Base-by-base conservation (phyloP, 2,797 vertebrate species). In the Psittacula echo region DNA sequence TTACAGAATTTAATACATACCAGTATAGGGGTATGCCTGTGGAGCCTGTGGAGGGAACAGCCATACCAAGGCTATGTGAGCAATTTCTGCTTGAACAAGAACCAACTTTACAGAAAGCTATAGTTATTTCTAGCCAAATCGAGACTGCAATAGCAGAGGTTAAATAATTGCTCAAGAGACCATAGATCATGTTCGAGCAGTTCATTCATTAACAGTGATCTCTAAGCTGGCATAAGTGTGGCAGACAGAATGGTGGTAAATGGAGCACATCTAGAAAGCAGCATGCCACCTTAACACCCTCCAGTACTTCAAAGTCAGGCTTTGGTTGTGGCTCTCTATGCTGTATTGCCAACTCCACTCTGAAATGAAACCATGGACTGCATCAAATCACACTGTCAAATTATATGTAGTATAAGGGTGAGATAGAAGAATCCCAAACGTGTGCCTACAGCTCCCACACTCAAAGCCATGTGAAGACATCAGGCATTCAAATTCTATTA, bases 101-200 rank as follows among this genome's bases (percentile, higher is more conserved):
- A 96, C 94, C 94, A 97, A 96, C 96, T 96, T 97, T 71, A 87
- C 85, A 96, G 90, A 96, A 97, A 98, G 92, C 90, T 95, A 87
- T 96, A 91, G 96, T 95, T 97, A 96, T 94, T 96, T 92, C 80
- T 78, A 91, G 90, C 86, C 97, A 98, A 96, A 97, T 89, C 81
- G 93, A 95, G 90, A 97, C 94, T 96, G 96, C 93, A 90, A 89
- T 83, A 85, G 93, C 87, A 96, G 92, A 98, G 93, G 84, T 92
- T 95, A 94, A 98, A 97, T 97, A 94, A 97, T 97, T 98, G 94
- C 90, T 96, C 85, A 93, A 96, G 95, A 95, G 62, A 89, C 80
- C 79, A 70, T 72, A 96, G 78, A 88, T 82, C 91, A 94, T 95
- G 91, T 96, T 92, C 94, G 94, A 97, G 91, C 93, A 91, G 84